Evolutionary conservation across 1,140 invertebrate genomes (phyloP).

Genomic region (Meloidogyne exigua): DNA sequence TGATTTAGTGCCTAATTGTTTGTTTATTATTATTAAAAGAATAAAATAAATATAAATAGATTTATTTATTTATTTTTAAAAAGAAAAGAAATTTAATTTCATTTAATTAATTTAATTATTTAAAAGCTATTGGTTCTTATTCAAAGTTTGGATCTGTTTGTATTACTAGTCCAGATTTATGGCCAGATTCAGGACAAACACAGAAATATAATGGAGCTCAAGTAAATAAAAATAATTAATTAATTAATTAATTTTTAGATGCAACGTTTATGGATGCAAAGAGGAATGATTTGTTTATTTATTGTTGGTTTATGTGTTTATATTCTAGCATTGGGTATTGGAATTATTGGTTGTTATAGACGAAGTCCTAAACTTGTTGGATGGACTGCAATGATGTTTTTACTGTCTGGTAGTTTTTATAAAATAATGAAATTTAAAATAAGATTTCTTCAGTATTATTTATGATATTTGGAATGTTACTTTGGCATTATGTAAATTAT

Average conservation of each 20-base stretch:
- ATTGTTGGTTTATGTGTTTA: conserved; percentile 31
- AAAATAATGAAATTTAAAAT: conserved; percentile 4
- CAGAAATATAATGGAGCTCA: conserved; percentile 17
- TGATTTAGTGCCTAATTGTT: conserved; percentile 40
- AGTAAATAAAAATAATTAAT: conserved; percentile 5
- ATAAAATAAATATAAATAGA: too few species aligned
- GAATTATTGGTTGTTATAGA: conserved; percentile 42
- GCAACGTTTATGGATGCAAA: conserved; percentile 48
- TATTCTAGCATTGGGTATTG: conserved; percentile 32
- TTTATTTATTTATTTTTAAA: too few species aligned
- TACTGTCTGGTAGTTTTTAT: conserved; percentile 36
- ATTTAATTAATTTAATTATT: not conserved
- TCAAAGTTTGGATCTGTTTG: conserved; percentile 16
- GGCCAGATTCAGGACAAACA: conserved; percentile 11
- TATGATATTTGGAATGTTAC: conserved; percentile 36
- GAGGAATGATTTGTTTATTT: conserved; percentile 32
- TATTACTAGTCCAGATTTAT: conserved; percentile 19
- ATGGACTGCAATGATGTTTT: conserved; percentile 38
- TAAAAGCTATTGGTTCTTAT: conserved; percentile 20
- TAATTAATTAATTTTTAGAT: conserved; percentile 12
- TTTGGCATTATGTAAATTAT: conserved; percentile 48
- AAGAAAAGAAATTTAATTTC: conserved; percentile 1
- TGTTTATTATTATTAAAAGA: conserved; percentile 14
- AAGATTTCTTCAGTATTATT: conserved; percentile 32
- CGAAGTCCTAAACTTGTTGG: conserved; percentile 41